These are phyloP conservation scores for Megalonaias nervosa DNA, from an alignment of 1,140 invertebrate species.

Conservation along the genomic window DNA sequence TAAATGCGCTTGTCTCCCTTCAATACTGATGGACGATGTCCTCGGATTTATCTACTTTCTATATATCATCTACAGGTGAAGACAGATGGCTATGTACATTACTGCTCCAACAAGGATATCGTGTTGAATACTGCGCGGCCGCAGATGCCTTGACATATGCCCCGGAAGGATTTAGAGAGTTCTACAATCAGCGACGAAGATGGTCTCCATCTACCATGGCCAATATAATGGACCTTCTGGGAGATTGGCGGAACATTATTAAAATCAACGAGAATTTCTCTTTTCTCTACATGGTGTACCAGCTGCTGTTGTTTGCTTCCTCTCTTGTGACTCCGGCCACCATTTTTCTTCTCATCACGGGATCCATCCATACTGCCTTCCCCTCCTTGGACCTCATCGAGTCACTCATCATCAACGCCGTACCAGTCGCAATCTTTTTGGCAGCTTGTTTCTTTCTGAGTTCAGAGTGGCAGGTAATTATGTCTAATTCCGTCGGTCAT, in stretches of 20 bases:
- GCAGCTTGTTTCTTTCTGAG: conserved; percentile 72
- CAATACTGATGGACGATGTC: no score
- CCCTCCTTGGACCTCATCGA: conserved; percentile 71
- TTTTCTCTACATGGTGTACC: conserved; percentile 63
- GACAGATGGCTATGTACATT: conserved; percentile 80
- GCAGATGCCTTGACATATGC: conserved; percentile 79
- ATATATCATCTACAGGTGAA: conserved; percentile 71
- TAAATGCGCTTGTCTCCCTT: no score
- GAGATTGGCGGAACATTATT: conserved; percentile 55
- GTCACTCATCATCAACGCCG: conserved; percentile 72
- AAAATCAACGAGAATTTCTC: conserved; percentile 65
- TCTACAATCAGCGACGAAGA: conserved; percentile 78
- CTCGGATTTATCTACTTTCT: background rate
- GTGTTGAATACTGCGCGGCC: conserved; percentile 79
- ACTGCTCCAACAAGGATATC: conserved; percentile 77
- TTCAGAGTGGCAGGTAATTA: conserved; percentile 72
- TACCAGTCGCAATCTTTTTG: conserved; percentile 74
- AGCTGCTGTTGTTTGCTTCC: conserved; percentile 72
- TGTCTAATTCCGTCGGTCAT: background rate
- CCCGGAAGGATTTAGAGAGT: conserved; percentile 78
- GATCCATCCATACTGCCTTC: conserved; percentile 76
- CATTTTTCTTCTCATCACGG: conserved; percentile 79
- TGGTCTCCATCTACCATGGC: conserved; percentile 81
- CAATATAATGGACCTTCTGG: conserved; percentile 78
- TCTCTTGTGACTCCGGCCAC: conserved; percentile 78